Percentiles rank a stretch among this genome's conserved stretches.
Conservation (phyloP, 35 echinoderm and acorn worm species). For the Stichopus chloronotus region DNA sequence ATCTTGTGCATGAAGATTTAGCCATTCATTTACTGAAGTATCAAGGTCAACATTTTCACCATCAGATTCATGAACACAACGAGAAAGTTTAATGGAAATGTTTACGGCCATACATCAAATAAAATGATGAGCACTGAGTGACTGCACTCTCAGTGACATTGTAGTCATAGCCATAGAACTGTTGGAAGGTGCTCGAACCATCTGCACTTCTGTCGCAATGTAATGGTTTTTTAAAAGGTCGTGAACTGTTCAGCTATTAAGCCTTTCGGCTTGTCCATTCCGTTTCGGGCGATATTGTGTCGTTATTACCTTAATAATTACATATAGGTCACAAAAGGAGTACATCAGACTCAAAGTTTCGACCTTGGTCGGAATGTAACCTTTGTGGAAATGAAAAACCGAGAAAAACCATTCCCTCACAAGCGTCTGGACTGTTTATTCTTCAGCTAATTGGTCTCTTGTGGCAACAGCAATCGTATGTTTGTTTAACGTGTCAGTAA, state of each 20-base stretch:
- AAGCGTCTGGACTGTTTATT: neutral
- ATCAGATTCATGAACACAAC: neutral
- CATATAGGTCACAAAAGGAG: neutral
- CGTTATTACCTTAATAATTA: neutral
- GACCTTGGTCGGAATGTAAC: neutral
- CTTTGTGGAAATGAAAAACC: neutral
- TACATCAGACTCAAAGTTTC: neutral
- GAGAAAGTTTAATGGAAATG: slow-evolving; percentile 50
- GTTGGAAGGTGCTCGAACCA: slow-evolving; percentile 63
- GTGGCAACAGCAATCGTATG: neutral
- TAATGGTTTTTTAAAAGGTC: slow-evolving; percentile 24
- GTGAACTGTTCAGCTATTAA: slow-evolving; percentile 57
- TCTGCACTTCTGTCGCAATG: neutral
- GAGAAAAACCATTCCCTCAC: neutral
- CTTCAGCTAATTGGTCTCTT: neutral
- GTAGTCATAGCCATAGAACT: slow-evolving; percentile 42
- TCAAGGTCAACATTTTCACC: neutral
- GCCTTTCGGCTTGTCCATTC: slow-evolving; percentile 31
- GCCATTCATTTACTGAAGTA: slow-evolving; percentile 1
- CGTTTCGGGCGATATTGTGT: neutral
- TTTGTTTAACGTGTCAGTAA: neutral
- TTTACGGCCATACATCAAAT: slow-evolving; percentile 56
- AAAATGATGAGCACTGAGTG: slow-evolving; percentile 52
- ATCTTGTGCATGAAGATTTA: neutral
- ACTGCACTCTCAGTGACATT: slow-evolving; percentile 41